Percentiles rank a stretch among this genome's conserved stretches.
Conservation (phyloP, 2,113 vertebrate genomes). For the Pelmatolapia mariae region DNA sequence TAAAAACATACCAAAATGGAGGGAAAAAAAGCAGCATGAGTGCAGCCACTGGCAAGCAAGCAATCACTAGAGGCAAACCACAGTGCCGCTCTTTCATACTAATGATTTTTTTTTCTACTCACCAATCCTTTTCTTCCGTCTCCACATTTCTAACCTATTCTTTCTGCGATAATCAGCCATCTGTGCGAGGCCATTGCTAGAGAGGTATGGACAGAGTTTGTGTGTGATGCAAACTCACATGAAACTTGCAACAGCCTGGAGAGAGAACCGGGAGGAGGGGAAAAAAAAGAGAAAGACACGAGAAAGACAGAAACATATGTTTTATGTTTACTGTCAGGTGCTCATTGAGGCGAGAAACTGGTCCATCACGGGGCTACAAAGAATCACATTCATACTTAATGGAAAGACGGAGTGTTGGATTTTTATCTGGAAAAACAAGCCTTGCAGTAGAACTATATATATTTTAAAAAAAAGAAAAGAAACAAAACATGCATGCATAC, state of each 20-base stretch:
- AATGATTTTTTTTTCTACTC: background rate
- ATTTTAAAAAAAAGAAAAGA: background rate
- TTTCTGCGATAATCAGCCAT: background rate
- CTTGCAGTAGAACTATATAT: background rate
- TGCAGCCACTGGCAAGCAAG: background rate
- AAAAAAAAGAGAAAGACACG: background rate
- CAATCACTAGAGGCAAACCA: background rate
- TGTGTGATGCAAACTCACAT: background rate
- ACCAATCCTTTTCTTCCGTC: background rate
- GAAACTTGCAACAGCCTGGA: background rate
- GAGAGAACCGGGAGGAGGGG: background rate
- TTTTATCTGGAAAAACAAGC: background rate
- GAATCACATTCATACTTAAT: background rate
- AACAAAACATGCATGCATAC: background rate
- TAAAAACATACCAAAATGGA: background rate
- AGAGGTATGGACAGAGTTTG: background rate
- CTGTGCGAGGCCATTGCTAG: background rate
- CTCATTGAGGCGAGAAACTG: background rate
- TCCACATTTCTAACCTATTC: background rate
- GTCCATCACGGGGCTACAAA: background rate
- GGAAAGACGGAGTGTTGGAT: background rate
- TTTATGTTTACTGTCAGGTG: background rate
- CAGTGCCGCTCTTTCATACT: background rate
- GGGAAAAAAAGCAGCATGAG: background rate
- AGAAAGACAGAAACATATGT: background rate